A percentile compares a stretch with the other conserved stretches of the same genome.
phyloP scores from a whole-genome alignment of 2,797 vertebrate species.

The Ptychadena robeensis region DNA sequence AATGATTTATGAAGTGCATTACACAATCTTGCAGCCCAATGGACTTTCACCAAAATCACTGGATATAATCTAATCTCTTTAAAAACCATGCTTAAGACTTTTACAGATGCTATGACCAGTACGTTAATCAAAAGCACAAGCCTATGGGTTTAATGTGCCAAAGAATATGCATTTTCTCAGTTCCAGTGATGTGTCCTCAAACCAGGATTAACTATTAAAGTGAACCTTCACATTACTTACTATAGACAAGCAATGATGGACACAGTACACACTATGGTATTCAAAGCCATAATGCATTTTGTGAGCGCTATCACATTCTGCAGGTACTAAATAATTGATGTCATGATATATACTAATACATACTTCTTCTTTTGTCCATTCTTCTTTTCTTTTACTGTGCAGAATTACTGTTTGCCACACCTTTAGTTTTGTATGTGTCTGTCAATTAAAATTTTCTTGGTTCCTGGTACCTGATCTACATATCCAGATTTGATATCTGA shows the following conservation, averaged over 20 bases:
- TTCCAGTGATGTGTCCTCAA: neutral
- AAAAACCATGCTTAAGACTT: slow-evolving; percentile 1
- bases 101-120: neutral
- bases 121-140: neutral
- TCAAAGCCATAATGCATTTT: no score
- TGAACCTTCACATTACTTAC: neutral
- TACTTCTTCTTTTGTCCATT: no score
- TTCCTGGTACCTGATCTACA: no score
- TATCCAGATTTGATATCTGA: no score
- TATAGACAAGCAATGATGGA: neutral
- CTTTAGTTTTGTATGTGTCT: no score
- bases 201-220: neutral
- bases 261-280: neutral
- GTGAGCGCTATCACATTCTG: no score
- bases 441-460: no score
- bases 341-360: no score
- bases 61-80: neutral
- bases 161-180: neutral
- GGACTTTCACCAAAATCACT: slow-evolving; percentile 10
- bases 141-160: no score
- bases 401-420: no score
- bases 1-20: slow-evolving; percentile 47
- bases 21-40: neutral
- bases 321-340: no score
- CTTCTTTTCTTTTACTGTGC: no score